phyloP scores from a whole-genome alignment of 2,797 vertebrate species.

The Sciaenops ocellatus region DNA sequence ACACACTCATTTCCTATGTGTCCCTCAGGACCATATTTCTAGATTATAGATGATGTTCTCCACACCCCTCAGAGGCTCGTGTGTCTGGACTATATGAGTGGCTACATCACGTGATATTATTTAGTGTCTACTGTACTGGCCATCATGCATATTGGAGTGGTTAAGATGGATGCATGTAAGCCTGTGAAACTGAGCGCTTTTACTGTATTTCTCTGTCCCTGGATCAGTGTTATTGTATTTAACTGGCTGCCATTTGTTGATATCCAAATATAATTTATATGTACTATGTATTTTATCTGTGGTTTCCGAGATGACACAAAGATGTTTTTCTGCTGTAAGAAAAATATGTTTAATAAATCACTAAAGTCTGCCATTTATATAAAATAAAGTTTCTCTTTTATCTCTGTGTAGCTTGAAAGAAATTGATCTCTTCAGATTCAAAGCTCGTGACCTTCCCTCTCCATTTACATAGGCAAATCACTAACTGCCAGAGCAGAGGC shows the following conservation, averaged over 20 bases:
- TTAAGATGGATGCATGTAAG: constrained; percentile 41
- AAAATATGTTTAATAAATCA: constrained; percentile 45
- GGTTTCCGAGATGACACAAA: constrained; percentile 33
- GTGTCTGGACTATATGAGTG: constrained; percentile 60
- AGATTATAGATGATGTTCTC: constrained; percentile 71
- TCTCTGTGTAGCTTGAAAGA: background rate
- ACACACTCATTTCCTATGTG: constrained; percentile 75
- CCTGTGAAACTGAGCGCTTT: constrained; percentile 40
- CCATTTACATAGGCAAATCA: constrained; percentile 26
- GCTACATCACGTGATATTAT: constrained; percentile 36
- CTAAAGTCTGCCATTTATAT: constrained; percentile 14
- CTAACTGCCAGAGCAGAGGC: background rate
- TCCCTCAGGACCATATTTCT: constrained; percentile 71
- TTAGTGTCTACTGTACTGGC: constrained; percentile 49
- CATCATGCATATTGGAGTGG: constrained; percentile 41
- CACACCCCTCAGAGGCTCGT: constrained; percentile 53
- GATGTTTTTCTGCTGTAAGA: constrained; percentile 32
- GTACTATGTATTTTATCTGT: constrained; percentile 49
- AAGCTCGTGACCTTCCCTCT: constrained; percentile 10
- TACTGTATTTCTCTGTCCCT: constrained; percentile 31
- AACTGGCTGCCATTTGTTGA: constrained; percentile 19
- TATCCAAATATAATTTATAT: constrained; percentile 17
- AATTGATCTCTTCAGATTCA: background rate
- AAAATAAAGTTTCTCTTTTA: background rate
- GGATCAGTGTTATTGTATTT: constrained; percentile 51